Conservation (phyloP, 2,113 vertebrate species). For the Dromiciops gliroides region DNA sequence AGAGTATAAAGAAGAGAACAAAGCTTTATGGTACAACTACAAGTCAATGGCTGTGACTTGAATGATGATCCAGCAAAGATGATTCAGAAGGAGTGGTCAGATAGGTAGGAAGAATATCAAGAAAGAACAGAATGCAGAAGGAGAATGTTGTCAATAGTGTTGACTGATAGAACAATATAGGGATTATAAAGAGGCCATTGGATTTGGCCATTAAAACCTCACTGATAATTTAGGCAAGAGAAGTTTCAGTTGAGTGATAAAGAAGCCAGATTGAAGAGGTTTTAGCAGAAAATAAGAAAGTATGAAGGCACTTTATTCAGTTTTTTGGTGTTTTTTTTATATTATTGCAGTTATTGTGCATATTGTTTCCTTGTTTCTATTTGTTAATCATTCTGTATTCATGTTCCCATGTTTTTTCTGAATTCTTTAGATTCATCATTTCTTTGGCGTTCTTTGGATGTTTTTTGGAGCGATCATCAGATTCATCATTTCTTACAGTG, state of each 20-base stretch:
- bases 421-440: neutral
- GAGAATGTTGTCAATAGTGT: neutral
- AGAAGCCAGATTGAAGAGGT: neutral
- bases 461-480: no score
- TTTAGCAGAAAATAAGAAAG: neutral
- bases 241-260: neutral
- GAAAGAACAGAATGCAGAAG: neutral
- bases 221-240: neutral
- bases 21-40: neutral
- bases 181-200: neutral
- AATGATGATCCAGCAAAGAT: neutral
- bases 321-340: neutral
- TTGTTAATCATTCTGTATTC: neutral
- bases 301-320: neutral
- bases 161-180: neutral
- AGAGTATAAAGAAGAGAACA: neutral
- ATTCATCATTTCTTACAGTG: neutral
- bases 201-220: neutral
- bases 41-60: neutral
- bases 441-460: no score
- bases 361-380: neutral
- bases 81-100: neutral
- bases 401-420: neutral
- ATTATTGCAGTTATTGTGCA: neutral
- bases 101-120: neutral